Conservation (phyloP, 2,797 vertebrate species). For the Lagocephalus sceleratus region DNA sequence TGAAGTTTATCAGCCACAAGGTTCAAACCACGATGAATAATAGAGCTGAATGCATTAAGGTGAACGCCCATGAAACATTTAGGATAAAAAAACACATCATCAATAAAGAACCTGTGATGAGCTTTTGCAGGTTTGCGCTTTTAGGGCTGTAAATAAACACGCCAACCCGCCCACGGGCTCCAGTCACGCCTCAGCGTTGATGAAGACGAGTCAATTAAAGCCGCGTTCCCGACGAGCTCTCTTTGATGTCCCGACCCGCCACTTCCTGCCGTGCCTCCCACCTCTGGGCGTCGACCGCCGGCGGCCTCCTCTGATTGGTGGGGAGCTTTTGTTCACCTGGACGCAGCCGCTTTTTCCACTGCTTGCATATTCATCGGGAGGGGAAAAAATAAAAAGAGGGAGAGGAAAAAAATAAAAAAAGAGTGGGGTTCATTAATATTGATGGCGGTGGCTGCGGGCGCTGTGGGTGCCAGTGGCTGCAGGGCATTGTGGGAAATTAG, state of each 20-base stretch:
- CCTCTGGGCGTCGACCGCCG: slow-evolving; percentile 19
- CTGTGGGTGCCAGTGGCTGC: slow-evolving; percentile 82
- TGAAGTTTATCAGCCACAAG: no score
- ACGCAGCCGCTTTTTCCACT: slow-evolving; percentile 36
- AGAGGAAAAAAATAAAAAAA: no score
- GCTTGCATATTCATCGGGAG: slow-evolving; percentile 79
- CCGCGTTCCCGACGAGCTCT: slow-evolving; percentile 6
- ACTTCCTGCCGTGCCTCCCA: slow-evolving; percentile 38
- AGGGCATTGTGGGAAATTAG: slow-evolving; percentile 86
- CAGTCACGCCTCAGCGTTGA: slow-evolving; percentile 18
- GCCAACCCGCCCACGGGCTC: not conserved
- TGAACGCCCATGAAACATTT: no score
- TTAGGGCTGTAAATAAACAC: no score
- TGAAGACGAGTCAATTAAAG: slow-evolving; percentile 19
- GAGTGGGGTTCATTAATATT: slow-evolving; percentile 77
- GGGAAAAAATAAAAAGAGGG: no score
- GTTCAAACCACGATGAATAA: no score
- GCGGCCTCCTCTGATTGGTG: slow-evolving; percentile 51
- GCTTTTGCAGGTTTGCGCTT: no score
- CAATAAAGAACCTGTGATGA: not conserved
- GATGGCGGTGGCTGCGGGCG: slow-evolving; percentile 70
- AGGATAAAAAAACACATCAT: slow-evolving; percentile 7
- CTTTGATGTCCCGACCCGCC: slow-evolving; percentile 32
- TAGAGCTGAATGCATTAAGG: no score
- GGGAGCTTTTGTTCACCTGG: slow-evolving; percentile 70